Evolutionary conservation across 2,888 invertebrate genomes (phyloP).

Genomic region (Koerneria pararmatus): DNA sequence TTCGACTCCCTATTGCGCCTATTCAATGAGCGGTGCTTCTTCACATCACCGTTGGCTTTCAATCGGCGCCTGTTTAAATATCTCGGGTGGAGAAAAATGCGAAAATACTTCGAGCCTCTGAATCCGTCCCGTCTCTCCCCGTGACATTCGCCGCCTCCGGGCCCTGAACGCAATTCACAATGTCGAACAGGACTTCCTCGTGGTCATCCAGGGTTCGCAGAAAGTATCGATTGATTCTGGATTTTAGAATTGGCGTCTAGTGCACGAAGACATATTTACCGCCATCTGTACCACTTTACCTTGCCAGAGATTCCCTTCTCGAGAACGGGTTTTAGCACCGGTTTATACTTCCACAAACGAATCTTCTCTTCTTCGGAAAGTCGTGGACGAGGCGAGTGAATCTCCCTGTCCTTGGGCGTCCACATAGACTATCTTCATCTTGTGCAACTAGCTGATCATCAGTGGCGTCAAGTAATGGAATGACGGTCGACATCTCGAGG

Average conservation of each 20-base stretch:
- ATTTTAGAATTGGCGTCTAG: conserved; percentile 52
- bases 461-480: conserved; percentile 26
- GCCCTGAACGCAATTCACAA: conserved; percentile 78
- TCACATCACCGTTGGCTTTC: no score
- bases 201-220: conserved; percentile 77
- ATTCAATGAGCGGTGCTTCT: no score
- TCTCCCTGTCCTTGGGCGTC: conserved; percentile 17
- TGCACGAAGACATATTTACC: conserved; percentile 99
- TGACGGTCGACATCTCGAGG: conserved; percentile 26
- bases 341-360: conserved; percentile 41
- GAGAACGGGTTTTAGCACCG: conserved; percentile 36
- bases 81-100: conserved; percentile 16
- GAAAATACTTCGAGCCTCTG: conserved; percentile 68
- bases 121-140: conserved; percentile 84
- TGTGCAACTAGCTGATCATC: conserved; percentile 31
- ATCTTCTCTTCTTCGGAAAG: conserved; percentile 34
- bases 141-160: conserved; percentile 87
- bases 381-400: conserved; percentile 21
- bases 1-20: no score
- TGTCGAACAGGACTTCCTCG: conserved; percentile 44
- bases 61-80: no score
- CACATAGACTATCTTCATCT: conserved; percentile 27
- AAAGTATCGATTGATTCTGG: conserved; percentile 69
- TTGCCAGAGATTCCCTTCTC: conserved; percentile 36
- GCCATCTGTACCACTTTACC: conserved; percentile 83